Conservation (phyloP, 1,140 invertebrate genomes). For the Drosophila aff. region DNA sequence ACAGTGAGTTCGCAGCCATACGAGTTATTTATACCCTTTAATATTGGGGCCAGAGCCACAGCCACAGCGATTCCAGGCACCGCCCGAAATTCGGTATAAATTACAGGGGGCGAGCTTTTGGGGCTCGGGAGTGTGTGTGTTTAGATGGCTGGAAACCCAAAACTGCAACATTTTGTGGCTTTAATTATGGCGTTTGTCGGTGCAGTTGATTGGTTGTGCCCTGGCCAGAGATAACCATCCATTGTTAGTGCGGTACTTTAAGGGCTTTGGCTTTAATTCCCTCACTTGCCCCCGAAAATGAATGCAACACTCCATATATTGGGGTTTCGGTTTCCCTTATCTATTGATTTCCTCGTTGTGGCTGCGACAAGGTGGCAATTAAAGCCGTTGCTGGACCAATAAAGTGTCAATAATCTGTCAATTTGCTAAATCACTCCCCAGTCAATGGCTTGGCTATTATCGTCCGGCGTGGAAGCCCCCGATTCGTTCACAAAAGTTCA, state of each 20-base stretch:
- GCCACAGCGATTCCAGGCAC: slow-evolving; percentile 1
- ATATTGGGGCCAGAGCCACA: slow-evolving; percentile 48
- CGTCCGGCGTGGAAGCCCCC: slow-evolving; percentile 24
- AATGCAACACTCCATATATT: neutral
- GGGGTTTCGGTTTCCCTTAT: neutral
- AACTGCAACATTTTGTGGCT: slow-evolving; percentile 67
- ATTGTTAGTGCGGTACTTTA: slow-evolving; percentile 10
- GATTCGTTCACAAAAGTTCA: slow-evolving; percentile 59
- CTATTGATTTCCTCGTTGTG: slow-evolving; percentile 9
- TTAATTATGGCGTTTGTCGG: slow-evolving; percentile 62
- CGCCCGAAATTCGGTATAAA: slow-evolving; percentile 47
- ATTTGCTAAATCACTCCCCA: slow-evolving; percentile 77
- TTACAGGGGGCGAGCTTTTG: slow-evolving; percentile 27
- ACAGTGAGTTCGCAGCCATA: slow-evolving; percentile 90
- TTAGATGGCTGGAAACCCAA: slow-evolving; percentile 45
- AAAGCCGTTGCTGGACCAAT: slow-evolving; percentile 54
- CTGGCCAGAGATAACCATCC: slow-evolving; percentile 7
- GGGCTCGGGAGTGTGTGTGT: slow-evolving; percentile 15
- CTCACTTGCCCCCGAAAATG: neutral
- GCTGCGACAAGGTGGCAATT: slow-evolving; percentile 31
- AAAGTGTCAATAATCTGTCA: slow-evolving; percentile 76
- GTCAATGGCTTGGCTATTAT: slow-evolving; percentile 54
- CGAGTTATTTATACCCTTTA: slow-evolving; percentile 69
- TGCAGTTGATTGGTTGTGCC: slow-evolving; percentile 30
- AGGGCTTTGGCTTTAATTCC: slow-evolving; percentile 10